A percentile compares a stretch with the other conserved stretches of the same genome.
Evolutionary conservation across 2,113 vertebrate genomes (phyloP).

Genomic region (Halichoerus grypus): DNA sequence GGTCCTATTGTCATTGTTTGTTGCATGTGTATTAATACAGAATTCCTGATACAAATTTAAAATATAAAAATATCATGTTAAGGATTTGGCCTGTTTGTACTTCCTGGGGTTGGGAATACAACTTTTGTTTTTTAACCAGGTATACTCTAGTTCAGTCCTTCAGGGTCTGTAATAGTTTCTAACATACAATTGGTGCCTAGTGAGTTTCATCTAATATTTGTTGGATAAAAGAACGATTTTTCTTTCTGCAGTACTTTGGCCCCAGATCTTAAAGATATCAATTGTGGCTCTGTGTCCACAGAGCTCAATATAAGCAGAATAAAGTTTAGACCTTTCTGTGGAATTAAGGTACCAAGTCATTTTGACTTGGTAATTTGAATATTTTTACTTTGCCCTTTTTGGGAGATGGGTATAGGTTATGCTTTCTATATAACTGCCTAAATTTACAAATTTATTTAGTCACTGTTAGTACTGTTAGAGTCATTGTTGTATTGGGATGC

Average conservation of each 20-base stretch:
- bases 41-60: not conserved
- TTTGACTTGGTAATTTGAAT: slow-evolving; percentile 14
- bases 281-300: not conserved
- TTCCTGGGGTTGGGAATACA: not conserved
- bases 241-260: slow-evolving; percentile 22
- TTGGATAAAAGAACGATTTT: not conserved
- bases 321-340: not conserved
- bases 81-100: not conserved
- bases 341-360: not conserved
- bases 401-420: not conserved
- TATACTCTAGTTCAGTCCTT: not conserved
- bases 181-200: not conserved
- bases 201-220: slow-evolving; percentile 51
- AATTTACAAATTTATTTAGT: slow-evolving; percentile 52
- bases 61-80: not conserved
- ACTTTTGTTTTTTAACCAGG: not conserved
- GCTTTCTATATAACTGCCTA: not conserved
- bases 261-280: not conserved
- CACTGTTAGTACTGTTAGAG: not conserved
- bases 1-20: not conserved
- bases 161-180: not conserved
- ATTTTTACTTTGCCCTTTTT: not conserved
- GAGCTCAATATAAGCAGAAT: not conserved
- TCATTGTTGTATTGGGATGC: not conserved
- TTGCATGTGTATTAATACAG: not conserved